phyloP scores from a whole-genome alignment of 2,113 vertebrate species.

The Verasper variegatus region DNA sequence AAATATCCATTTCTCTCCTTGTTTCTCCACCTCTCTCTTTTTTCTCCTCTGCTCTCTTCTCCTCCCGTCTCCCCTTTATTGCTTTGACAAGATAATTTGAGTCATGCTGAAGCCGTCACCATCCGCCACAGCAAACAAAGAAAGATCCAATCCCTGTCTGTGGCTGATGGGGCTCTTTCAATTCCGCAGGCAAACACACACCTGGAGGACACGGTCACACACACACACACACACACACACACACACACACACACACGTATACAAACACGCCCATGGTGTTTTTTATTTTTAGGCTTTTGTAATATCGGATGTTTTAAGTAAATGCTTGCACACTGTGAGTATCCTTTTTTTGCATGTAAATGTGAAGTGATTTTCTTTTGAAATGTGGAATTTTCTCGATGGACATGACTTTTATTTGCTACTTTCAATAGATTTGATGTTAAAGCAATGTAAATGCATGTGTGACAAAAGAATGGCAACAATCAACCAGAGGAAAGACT shows the following conservation, averaged over 20 bases:
- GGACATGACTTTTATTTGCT: conserved; percentile 27
- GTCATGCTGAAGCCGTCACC: conserved; percentile 74
- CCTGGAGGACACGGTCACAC: conserved; percentile 27
- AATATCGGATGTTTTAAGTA: conserved; percentile 18
- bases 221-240: conserved; percentile 19
- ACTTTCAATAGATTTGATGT: neutral
- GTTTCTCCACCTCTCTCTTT: conserved; percentile 43
- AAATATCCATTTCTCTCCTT: conserved; percentile 41
- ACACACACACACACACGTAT: conserved; percentile 19
- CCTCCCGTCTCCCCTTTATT: conserved; percentile 63
- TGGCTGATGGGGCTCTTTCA: conserved; percentile 66
- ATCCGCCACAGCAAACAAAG: conserved; percentile 77
- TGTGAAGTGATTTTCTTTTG: conserved; percentile 34
- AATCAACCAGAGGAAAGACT: conserved; percentile 8
- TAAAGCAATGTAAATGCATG: conserved; percentile 14
- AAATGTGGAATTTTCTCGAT: conserved; percentile 9
- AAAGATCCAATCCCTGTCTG: conserved; percentile 73
- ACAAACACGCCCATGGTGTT: conserved; percentile 8
- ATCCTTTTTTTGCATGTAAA: conserved; percentile 36
- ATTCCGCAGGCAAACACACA: conserved; percentile 59
- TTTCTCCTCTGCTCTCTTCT: neutral
- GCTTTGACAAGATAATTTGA: conserved; percentile 85
- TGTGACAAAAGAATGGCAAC: conserved; percentile 20
- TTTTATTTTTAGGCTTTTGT: conserved; percentile 45
- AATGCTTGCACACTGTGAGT: conserved; percentile 16